Evolutionary conservation across 2,113 vertebrate species (phyloP).

Genomic region (Malaclemys terrapin): DNA sequence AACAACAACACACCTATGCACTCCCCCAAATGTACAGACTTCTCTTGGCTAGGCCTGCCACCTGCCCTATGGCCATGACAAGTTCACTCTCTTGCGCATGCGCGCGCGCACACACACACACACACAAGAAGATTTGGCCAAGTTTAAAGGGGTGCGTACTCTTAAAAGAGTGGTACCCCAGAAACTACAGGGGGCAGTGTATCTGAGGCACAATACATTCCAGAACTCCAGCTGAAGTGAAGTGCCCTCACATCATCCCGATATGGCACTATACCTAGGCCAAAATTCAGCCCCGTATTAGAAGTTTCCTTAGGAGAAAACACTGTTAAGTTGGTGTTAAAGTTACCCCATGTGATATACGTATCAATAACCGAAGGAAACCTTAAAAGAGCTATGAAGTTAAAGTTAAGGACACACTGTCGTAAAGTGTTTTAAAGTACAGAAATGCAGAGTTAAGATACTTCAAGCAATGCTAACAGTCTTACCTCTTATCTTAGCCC

Average conservation of each 20-base stretch:
- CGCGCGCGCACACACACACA: not conserved
- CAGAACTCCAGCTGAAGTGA: not conserved
- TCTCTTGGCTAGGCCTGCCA: not conserved
- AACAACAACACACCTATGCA: not conserved
- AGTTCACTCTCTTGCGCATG: not conserved
- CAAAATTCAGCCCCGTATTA: not conserved
- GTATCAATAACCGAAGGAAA: not conserved
- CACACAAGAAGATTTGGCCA: not conserved
- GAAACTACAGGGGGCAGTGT: not conserved
- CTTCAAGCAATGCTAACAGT: not conserved
- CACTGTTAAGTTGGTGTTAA: not conserved
- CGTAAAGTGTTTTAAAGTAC: not conserved
- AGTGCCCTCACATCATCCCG: not conserved
- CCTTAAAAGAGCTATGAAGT: not conserved
- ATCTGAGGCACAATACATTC: not conserved
- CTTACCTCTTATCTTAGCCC: not conserved
- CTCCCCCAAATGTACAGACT: not conserved
- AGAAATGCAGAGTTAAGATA: not conserved
- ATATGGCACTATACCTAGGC: not conserved
- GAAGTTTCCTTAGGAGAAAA: not conserved
- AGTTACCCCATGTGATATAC: not conserved
- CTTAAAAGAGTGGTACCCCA: not conserved
- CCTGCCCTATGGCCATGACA: not conserved
- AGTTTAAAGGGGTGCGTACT: not conserved
- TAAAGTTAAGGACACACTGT: rapidly evolving